Evolutionary conservation across 2,888 invertebrate species (phyloP).

Genomic region (Sphaerolaimus hirsutus): DNA sequence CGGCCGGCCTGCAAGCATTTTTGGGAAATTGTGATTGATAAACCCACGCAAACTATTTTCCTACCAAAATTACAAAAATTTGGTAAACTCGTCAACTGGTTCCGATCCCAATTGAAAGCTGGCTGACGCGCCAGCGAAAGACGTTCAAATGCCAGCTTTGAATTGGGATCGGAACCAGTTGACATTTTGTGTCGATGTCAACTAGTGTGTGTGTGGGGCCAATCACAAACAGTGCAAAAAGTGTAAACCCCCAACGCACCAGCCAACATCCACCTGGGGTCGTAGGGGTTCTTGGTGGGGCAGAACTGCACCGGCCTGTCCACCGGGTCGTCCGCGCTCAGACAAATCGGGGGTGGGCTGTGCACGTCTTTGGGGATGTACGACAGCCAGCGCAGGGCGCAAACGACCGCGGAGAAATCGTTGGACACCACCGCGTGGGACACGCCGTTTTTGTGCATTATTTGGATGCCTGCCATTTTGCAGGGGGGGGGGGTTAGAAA

Average conservation of each 20-base stretch:
- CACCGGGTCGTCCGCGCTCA: constrained; percentile 48
- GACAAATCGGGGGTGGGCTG: constrained; percentile 42
- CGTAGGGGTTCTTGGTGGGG: constrained; percentile 73
- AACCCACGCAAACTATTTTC: no score
- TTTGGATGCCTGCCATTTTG: constrained; percentile 65
- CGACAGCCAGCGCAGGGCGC: constrained; percentile 68
- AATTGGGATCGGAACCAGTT: no score
- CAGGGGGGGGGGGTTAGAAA: no score
- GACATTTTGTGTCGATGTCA: no score
- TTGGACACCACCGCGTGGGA: constrained; percentile 68
- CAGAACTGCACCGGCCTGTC: constrained; percentile 53
- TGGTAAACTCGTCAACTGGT: no score
- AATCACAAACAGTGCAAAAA: no score
- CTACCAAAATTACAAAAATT: no score
- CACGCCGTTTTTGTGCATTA: constrained; percentile 95
- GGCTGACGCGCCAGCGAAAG: no score
- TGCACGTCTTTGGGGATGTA: constrained; percentile 49
- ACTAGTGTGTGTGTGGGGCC: no score
- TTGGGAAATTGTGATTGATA: no score
- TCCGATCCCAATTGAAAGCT: no score
- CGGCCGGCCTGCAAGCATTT: not conserved
- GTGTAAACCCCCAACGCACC: constrained; percentile 18
- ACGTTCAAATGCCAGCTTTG: no score
- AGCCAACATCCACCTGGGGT: constrained; percentile 65
- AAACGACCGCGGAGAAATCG: constrained; percentile 54